Conservation (phyloP, 2,888 invertebrate genomes). For the Parasteatoda lunata region DNA sequence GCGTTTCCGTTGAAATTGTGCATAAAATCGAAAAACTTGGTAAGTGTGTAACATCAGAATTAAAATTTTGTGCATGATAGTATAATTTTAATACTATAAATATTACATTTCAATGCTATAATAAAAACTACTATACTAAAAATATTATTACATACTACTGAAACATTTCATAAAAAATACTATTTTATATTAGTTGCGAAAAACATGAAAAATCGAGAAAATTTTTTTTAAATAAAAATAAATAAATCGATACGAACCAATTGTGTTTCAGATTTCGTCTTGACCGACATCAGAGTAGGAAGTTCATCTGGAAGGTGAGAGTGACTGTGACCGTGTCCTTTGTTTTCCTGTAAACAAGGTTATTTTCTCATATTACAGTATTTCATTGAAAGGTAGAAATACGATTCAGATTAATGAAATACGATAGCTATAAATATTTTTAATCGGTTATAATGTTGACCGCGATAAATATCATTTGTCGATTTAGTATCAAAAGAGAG, state of each 20-base stretch:
- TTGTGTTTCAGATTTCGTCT: conserved; percentile 51
- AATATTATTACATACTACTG: neutral
- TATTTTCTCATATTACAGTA: neutral
- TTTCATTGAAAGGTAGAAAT: neutral
- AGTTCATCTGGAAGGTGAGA: conserved; percentile 56
- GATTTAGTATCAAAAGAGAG: too few species aligned
- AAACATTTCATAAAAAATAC: neutral
- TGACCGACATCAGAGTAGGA: conserved; percentile 52
- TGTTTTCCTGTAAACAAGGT: conserved; percentile 51
- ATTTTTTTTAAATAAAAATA: neutral
- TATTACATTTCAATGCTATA: too few species aligned
- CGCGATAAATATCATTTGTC: too few species aligned
- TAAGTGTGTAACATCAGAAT: too few species aligned
- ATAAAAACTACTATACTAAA: too few species aligned
- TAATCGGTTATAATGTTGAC: too few species aligned
- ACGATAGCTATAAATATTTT: too few species aligned
- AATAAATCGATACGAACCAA: conserved; percentile 20
- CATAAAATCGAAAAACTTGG: too few species aligned
- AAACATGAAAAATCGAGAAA: neutral
- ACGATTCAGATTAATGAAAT: too few species aligned
- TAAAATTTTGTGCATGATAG: neutral
- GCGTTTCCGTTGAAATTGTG: too few species aligned
- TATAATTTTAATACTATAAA: neutral
- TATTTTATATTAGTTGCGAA: neutral
- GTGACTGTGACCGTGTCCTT: conserved; percentile 70